Evolutionary conservation across 2,113 vertebrate genomes (phyloP).

Genomic region (Dromaius novaehollandiae): DNA sequence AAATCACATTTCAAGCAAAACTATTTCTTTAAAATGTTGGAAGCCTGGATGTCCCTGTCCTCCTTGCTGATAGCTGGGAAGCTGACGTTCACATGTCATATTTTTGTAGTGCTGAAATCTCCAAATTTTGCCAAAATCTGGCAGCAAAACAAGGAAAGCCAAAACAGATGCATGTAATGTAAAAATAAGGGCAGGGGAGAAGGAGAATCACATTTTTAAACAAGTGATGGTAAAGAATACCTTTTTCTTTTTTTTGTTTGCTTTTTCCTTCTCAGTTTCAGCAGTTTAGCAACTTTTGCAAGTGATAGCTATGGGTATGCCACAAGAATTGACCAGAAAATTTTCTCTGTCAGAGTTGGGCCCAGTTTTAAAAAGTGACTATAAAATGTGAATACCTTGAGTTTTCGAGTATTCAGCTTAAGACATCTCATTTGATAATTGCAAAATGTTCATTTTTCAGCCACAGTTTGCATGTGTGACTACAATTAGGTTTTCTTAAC

Average conservation of each 20-base stretch:
- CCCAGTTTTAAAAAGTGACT: background rate
- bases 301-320: background rate
- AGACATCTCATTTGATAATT: background rate
- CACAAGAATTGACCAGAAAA: background rate
- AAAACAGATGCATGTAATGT: background rate
- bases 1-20: background rate
- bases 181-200: background rate
- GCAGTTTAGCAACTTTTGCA: background rate
- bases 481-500: background rate
- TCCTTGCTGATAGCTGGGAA: background rate
- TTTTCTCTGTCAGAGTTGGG: background rate
- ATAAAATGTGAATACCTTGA: background rate
- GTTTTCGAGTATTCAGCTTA: background rate
- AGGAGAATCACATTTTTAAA: background rate
- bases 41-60: background rate
- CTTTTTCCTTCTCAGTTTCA: background rate
- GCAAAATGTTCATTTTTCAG: background rate
- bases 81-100: background rate
- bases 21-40: background rate
- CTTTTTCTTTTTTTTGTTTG: background rate
- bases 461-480: background rate
- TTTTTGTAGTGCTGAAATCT: background rate
- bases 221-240: background rate
- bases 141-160: background rate
- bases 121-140: background rate